Percentiles rank a stretch among this genome's conserved stretches.
These are phyloP conservation scores for Trachemys scripta DNA, from an alignment of 2,113 vertebrate species.

Conservation along the genomic window DNA sequence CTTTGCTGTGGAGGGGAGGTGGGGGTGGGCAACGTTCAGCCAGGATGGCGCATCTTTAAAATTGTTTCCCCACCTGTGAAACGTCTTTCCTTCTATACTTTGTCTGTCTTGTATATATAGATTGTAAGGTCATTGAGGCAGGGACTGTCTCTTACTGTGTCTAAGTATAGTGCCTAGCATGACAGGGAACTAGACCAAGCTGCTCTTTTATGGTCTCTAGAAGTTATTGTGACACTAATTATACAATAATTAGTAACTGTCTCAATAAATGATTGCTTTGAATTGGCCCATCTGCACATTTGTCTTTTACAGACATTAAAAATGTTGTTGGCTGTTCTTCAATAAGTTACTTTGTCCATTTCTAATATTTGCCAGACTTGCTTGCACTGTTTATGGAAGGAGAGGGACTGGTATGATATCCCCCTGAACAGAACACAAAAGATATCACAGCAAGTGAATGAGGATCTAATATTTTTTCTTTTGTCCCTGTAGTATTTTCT, in stretches of 20 bases:
- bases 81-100: fast-evolving
- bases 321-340: neutral
- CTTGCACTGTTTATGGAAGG: neutral
- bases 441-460: neutral
- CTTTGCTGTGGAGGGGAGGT: fast-evolving
- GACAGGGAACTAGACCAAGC: neutral
- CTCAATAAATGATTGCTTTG: neutral
- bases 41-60: neutral
- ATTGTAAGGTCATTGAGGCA: neutral
- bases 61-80: neutral
- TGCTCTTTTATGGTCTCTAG: neutral
- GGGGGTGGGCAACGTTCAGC: neutral
- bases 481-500: neutral
- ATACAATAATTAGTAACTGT: neutral
- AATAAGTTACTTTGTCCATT: neutral
- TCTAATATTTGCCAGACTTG: neutral
- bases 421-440: neutral
- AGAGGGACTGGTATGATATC: neutral
- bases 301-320: neutral
- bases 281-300: neutral
- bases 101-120: neutral
- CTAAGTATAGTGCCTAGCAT: neutral
- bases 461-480: neutral
- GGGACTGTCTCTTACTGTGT: neutral
- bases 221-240: neutral